Base-by-base conservation (phyloP, 23 tunicate species). In the Clavelina lepadiformis region DNA sequence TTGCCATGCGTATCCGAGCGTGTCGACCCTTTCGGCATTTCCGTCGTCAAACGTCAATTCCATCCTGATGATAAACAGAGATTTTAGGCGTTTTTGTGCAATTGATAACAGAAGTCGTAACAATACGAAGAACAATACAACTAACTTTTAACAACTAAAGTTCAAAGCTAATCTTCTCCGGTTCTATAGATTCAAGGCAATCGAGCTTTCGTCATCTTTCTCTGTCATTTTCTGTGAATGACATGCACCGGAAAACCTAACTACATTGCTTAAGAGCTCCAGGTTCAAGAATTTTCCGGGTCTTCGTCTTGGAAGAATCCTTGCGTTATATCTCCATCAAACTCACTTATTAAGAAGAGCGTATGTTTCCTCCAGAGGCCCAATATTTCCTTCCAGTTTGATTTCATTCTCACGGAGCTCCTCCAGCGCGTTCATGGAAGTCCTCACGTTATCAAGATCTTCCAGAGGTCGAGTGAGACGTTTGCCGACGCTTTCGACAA, bases 1-100 rank as follows among this genome's bases (percentile, higher is more conserved):
- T 35, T 52, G 52, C 98, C 98, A 91, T 31, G 98, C 86, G 55
- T 91, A 91, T 0, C 98, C 82, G n/a, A 91, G 75, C 29, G 93
- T 82, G 50, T 91, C 98, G 35, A 91, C 98, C 28, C 85, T 61
- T 72, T 91, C 98, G 2, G 91, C 69, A 47, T 91, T 91, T 41
- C 98, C 98, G 51, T 91, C 98, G 41, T 78, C 77, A 71, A 91
- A 91, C 8, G 75, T 68, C 31, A 91, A 32, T 65, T 91, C 98
- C 77, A 75, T 68, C 61, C 98, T 74, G 22, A 69, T 56, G 15
- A n/a, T n/a, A n/a, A n/a, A n/a, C n/a, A n/a, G n/a, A n/a, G n/a
- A n/a, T n/a, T n/a, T n/a, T n/a, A n/a, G n/a, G n/a, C n/a, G n/a
- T n/a, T n/a, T n/a, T n/a, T n/a, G n/a, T n/a, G n/a, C n/a, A n/a